Base-by-base conservation (phyloP, 1,140 invertebrate species). In the Eupeodes corollae region DNA sequence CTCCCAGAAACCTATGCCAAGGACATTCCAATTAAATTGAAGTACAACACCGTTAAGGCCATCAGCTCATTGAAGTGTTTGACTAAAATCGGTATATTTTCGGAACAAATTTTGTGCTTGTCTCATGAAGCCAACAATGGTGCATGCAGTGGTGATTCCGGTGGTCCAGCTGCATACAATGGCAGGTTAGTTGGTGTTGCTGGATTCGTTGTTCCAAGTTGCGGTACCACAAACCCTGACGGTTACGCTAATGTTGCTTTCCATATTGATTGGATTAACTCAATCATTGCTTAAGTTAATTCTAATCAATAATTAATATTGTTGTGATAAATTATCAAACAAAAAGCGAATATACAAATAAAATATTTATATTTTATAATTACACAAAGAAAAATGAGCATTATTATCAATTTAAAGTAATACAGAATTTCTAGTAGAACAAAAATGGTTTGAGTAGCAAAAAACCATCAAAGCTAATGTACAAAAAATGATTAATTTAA, bases 161-260 rank as follows among this genome's bases (percentile, higher is more conserved):
- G 52, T 32, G 52, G 52, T 34, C 50, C 52, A 21, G 52, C 52
- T 26, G 47, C 19, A 3, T 52, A 49, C 16, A 21, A 51, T 19
- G 47, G 40, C 2, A 35, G 49, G 19, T 33, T 54, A 11, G 50
- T 54, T 10, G 52, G 50, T 41, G 50, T 57, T 46, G 41, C 50
- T 42, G 40, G 54, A 37, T 53, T 50, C 19, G 41, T 51, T 14
- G 39, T 44, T 9, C 26, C 30, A 15, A 44, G 44, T 11, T 54
- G 52, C 42, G 52, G 50, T 5, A 40, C 40, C n/a, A 15, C 40
- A 8, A 30, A 58, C 42, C 75, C 75, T 5, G 75, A 76, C 38
- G 73, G 77, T n/a, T 76, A 68, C 44, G 71, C 72, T 1, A 62
- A 63, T 49, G 61, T 74, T 6, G 59, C 57, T 10, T 52, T 56